Evolutionary conservation across 2,797 vertebrate genomes (phyloP), one percentile per base, ranked within the genome.

Genomic region (Anguilla pacifica): DNA sequence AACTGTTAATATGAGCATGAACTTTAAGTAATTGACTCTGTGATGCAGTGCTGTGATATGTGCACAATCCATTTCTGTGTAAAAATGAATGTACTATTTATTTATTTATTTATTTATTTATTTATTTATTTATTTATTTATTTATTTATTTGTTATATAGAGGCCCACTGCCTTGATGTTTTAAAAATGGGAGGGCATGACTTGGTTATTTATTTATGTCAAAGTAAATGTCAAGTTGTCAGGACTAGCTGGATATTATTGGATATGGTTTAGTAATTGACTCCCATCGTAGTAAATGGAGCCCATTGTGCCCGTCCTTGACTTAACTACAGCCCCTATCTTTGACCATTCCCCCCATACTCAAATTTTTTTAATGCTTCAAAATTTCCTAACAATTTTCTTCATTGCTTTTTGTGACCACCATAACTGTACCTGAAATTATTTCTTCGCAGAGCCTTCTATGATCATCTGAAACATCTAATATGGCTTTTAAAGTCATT

Each of bases 191-290:
- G 64, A 70, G 64, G 64, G n/a, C 64, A 28, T 70, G 25, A 70
- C n/a, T 70, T n/a, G 64, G 25, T n/a, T 46, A 46, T 46, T 46
- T 46, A 46, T 46, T 92, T 92, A 88, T 90, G 87, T 87, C 86
- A 92, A 89, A 89, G 89, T 92, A 92, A 88, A 93, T 95, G 94
- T 94, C 95, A 92, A 91, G 92, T 88, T 95, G 96, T 96, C 92
- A 95, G 94, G 95, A 96, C 93, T 95, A 96, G 93, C 96, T 96
- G 96, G 96, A 95, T 96, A 97, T 94, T 96, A 96, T 96, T 95
- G 95, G 95, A 96, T 96, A 96, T 95, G 91, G 92, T 93, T 96
- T 94, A 92, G 95, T 96, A 96, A 97, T 97, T 95, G 95, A 96
- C 94, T 70, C 64, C 28, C n/a, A 70, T 70, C 6, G 6, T 28